phyloP scores from a whole-genome alignment of 1,140 invertebrate species.

The Pseudomyrmex pallidus region DNA sequence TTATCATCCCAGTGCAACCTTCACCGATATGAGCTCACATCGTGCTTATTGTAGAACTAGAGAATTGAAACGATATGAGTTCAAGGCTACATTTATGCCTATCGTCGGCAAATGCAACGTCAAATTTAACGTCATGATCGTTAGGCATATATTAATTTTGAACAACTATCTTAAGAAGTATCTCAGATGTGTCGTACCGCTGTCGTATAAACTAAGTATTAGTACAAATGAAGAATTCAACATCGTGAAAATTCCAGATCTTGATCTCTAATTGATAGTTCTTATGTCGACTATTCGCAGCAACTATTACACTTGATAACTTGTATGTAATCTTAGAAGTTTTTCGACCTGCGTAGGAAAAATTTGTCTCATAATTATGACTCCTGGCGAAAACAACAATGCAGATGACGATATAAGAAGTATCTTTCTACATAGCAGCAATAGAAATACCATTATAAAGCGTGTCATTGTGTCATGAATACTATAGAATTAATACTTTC shows the following conservation, averaged over 20 bases:
- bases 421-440: too few relatives aligned
- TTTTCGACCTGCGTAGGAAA: too few relatives aligned
- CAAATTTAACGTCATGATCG: conserved; percentile 65
- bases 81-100: conserved; percentile 71
- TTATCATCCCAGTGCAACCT: conserved; percentile 64
- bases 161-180: background rate
- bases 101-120: conserved; percentile 78
- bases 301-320: conserved; percentile 52
- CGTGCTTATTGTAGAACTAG: too few relatives aligned
- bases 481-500: too few relatives aligned
- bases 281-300: conserved; percentile 25
- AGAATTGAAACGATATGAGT: conserved; percentile 26
- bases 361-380: too few relatives aligned
- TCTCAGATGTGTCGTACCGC: conserved; percentile 49
- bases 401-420: too few relatives aligned
- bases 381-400: too few relatives aligned
- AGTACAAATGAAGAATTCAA: conserved; percentile 62
- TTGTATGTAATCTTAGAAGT: background rate
- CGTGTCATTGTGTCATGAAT: too few relatives aligned
- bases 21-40: background rate
- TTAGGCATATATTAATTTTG: conserved; percentile 55
- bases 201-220: conserved; percentile 59
- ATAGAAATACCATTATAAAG: too few relatives aligned
- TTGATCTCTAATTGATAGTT: conserved; percentile 74
- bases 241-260: conserved; percentile 71